Base-by-base conservation (phyloP, 2,888 invertebrate species). In the Diaphora mendica region DNA sequence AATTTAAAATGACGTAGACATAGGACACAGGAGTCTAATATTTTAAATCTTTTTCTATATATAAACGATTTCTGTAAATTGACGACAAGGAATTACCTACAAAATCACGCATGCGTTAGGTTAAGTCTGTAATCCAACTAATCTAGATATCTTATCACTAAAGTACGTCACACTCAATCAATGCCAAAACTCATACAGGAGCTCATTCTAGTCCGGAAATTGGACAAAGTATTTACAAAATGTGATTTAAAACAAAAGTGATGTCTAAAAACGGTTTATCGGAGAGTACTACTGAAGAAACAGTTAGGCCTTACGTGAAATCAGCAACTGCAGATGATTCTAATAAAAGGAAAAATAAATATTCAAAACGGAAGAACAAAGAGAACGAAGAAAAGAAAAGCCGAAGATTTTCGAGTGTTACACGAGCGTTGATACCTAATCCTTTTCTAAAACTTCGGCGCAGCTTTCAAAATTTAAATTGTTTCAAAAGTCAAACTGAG, bases 121-220 rank as follows among this genome's bases (percentile, higher is more conserved):
- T 85, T 85, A 88, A 86, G 85, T 80, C 78, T 82, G 77, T 92
- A 92, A 93, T 92, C 92, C 90, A 86, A 82, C 88, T 91, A 91
- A 92, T 92, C 92, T 89, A 78, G 86, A 87, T 91, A 93, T 93
- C 93, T 94, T 95, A 95, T 95, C 93, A 79, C 75, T 76, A 71
- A 80, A 80, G 78, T 87, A 86, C 93, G 93, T 93, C 94, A 93
- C 88, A 89, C 92, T 94, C 93, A 95, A 95, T 95, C 95, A 95
- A 95, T 94, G 95, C 94, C 94, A 93, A 89, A 90, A 86, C 79
- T 85, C 84, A 86, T 85, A 83, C 86, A 79, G 87, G 86, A 89
- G 89, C 91, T 90, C 90, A 90, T 87, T 91, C 82, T 82, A 82
- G 86, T 86, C 81, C 84, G 89, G 88, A 91, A 89, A 88, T 84